Evolutionary conservation across 2,888 invertebrate genomes (phyloP).

Genomic region (Agrotis segetum): DNA sequence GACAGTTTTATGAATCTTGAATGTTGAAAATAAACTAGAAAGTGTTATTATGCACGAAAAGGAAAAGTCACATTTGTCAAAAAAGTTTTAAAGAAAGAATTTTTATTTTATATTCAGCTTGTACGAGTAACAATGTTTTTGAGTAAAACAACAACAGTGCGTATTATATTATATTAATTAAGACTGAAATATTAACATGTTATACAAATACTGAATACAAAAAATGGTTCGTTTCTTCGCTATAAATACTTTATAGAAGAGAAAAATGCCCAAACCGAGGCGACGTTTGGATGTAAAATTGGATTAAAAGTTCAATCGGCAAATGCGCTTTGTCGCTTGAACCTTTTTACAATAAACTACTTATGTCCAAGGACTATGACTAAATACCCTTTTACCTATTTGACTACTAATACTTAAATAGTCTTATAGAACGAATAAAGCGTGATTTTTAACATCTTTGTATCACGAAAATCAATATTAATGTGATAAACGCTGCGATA

Average conservation of each 20-base stretch:
- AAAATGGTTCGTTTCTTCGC: neutral
- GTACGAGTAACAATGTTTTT: conserved; percentile 19
- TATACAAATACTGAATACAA: neutral
- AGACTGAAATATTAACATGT: conserved; percentile 33
- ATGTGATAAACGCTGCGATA: conserved; percentile 15
- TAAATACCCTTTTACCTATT: conserved; percentile 41
- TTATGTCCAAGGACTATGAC: conserved; percentile 23
- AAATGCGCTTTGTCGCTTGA: conserved; percentile 29
- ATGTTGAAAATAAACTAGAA: conserved; percentile 18
- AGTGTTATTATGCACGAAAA: conserved; percentile 23
- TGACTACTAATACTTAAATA: conserved; percentile 28
- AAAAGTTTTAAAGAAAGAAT: neutral
- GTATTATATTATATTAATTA: conserved; percentile 15
- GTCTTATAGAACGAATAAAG: conserved; percentile 27
- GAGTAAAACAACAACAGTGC: neutral
- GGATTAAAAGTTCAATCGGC: neutral
- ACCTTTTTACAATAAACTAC: conserved; percentile 19
- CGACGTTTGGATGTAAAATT: neutral
- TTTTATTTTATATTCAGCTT: neutral
- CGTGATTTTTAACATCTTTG: conserved; percentile 33
- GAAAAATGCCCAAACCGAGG: neutral
- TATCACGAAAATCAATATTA: conserved; percentile 20
- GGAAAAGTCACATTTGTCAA: neutral
- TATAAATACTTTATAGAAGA: neutral
- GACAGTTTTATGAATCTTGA: conserved; percentile 27